Conservation (phyloP, 2,113 vertebrate species). For the Ptychochromis oligacanthus region DNA sequence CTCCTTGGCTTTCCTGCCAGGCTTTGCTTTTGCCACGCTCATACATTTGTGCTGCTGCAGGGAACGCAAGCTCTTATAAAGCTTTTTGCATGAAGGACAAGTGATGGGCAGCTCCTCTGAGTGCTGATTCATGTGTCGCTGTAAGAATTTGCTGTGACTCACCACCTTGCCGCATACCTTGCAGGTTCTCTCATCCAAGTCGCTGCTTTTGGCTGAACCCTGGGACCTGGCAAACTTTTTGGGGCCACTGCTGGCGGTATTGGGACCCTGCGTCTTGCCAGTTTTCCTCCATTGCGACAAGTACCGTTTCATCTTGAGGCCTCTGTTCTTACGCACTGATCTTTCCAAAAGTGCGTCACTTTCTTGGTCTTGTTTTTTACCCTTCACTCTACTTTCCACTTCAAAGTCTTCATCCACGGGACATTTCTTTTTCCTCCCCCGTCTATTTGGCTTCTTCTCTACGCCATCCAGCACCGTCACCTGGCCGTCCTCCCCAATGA, state of each 20-base stretch:
- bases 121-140: slow-evolving; percentile 68
- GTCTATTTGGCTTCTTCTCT: slow-evolving; percentile 48
- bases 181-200: slow-evolving; percentile 61
- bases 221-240: slow-evolving; percentile 5
- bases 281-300: slow-evolving; percentile 70
- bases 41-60: slow-evolving; percentile 71
- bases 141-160: slow-evolving; percentile 50
- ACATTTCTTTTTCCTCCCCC: slow-evolving; percentile 62
- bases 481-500: slow-evolving; percentile 70
- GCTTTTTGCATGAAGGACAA: slow-evolving; percentile 59
- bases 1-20: slow-evolving; percentile 22
- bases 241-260: not conserved
- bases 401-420: slow-evolving; percentile 45
- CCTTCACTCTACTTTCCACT: not conserved
- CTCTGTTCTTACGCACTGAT: slow-evolving; percentile 72
- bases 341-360: slow-evolving; percentile 34
- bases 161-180: slow-evolving; percentile 66
- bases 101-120: slow-evolving; percentile 44
- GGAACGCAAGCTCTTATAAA: slow-evolving; percentile 64
- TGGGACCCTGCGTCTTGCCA: slow-evolving; percentile 12
- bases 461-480: slow-evolving; percentile 46
- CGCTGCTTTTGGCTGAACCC: slow-evolving; percentile 19
- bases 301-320: slow-evolving; percentile 74
- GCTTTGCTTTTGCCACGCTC: slow-evolving; percentile 11
- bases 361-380: slow-evolving; percentile 18